Evolutionary conservation across 2,797 vertebrate genomes (phyloP), one percentile per base, ranked within the genome.

Genomic region (Neomorphus geoffroyi): DNA sequence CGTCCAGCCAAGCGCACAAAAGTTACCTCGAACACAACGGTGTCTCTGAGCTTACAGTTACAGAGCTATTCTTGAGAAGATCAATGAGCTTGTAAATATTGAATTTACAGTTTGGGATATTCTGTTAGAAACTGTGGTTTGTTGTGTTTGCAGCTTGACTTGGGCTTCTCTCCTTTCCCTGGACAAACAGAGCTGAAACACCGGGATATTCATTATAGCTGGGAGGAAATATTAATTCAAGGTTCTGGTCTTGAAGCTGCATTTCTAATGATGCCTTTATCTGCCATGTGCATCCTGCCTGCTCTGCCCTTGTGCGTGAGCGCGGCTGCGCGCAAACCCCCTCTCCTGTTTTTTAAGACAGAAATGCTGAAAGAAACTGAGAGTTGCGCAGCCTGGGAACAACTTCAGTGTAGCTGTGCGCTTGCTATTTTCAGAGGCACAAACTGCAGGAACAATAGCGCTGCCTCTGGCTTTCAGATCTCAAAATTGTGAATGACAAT

Each of bases 351-450:
- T 84, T 82, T 5, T 46, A 50, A 92, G 61, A 21, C 53, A 71
- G 83, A 43, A 79, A 74, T 82, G 18, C 74, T 80, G 56, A 88
- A 84, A 86, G 43, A 60, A 43, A 10, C 13, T 81, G 50, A 92
- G 80, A 1, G 2, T 45, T 70, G 23, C 33, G 64, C 56, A 94
- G 74, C 58, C 91, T 92, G 86, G 43, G 57, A 92, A 89, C 78
- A 77, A 54, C 78, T 61, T 72, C 46, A 80, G 64, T 13, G 50
- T 64, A 12, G 62, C 45, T 65, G 67, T 74, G 57, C 51, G 82
- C 79, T 71, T 91, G 83, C 84, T 96, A 80, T 95, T 93, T 94
- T 94, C 65, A 75, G 95, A 78, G 91, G 87, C 72, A 56, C 86
- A 91, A 78, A 13, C 70, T 85, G 94, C 35, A 66, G 73, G 61